Conservation (phyloP, 1,140 invertebrate species). For the Probaryconus sp. region DNA sequence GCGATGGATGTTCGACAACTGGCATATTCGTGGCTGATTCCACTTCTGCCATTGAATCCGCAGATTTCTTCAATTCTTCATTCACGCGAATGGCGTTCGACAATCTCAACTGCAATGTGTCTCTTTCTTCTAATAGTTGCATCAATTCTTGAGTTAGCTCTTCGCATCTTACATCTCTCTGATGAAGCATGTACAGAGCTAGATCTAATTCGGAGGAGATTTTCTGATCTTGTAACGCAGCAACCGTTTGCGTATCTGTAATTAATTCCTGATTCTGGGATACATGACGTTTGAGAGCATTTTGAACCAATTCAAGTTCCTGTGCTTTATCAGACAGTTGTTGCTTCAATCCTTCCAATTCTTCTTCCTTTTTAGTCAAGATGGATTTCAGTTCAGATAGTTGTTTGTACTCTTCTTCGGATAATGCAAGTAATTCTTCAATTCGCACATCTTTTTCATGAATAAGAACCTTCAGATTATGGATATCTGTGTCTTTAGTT, state of each 20-base stretch:
- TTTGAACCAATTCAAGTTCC: constrained; percentile 78
- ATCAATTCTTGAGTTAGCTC: constrained; percentile 92
- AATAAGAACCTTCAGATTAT: constrained; percentile 69
- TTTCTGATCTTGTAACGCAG: too few relatives aligned
- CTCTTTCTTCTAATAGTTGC: constrained; percentile 89
- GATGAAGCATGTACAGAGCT: constrained; percentile 90
- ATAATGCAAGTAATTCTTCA: constrained; percentile 77
- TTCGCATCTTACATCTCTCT: constrained; percentile 91
- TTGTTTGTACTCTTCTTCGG: constrained; percentile 79
- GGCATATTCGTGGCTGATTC: constrained; percentile 34
- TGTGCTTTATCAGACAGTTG: constrained; percentile 81
- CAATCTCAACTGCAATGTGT: constrained; percentile 88
- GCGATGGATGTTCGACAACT: constrained; percentile 64
- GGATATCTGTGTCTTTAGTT: constrained; percentile 70
- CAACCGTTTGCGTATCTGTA: not conserved
- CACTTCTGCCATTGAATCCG: constrained; percentile 66
- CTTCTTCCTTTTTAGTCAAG: constrained; percentile 82
- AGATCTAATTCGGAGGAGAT: constrained; percentile 90
- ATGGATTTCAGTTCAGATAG: constrained; percentile 78
- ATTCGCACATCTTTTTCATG: constrained; percentile 70
- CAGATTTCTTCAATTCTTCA: constrained; percentile 78
- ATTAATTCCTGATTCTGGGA: constrained; percentile 26
- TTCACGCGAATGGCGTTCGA: constrained; percentile 87
- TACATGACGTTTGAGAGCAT: constrained; percentile 60
- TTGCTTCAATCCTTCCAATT: constrained; percentile 83